Evolutionary conservation across 2,797 vertebrate genomes (phyloP).

Genomic region (Loriculus beryllinus): DNA sequence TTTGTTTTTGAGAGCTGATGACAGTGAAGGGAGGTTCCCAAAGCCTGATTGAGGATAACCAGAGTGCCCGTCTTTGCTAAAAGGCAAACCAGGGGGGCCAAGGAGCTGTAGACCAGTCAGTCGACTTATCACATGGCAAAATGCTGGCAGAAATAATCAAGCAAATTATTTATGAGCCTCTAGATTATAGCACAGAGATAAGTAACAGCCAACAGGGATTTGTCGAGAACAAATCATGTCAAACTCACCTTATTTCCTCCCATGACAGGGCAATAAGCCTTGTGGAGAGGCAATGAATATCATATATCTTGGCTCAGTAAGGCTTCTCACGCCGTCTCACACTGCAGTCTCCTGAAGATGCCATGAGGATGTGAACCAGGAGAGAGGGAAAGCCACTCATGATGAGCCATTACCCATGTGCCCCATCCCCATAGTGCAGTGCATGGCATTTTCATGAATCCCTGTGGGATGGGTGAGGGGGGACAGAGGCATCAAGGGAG

Average conservation of each 20-base stretch:
- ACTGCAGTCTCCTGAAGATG: not conserved
- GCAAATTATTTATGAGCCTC: slow-evolving; percentile 60
- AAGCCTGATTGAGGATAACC: not conserved
- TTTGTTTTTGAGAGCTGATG: not conserved
- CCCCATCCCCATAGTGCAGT: not conserved
- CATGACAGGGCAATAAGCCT: slow-evolving; percentile 61
- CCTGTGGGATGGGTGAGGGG: not conserved
- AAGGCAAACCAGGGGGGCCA: not conserved
- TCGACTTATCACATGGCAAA: slow-evolving; percentile 13
- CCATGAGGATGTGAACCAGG: fast-evolving
- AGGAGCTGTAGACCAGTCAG: not conserved
- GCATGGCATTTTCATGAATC: not conserved
- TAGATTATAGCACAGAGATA: slow-evolving; percentile 39
- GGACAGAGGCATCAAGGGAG: not conserved
- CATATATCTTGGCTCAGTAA: slow-evolving; percentile 15
- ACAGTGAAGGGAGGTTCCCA: not conserved
- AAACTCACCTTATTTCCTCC: slow-evolving; percentile 60
- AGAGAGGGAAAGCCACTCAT: not conserved
- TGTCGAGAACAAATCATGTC: slow-evolving; percentile 64
- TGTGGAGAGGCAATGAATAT: slow-evolving; percentile 53
- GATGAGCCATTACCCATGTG: fast-evolving
- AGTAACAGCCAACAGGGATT: slow-evolving; percentile 64
- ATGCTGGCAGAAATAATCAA: slow-evolving; percentile 47
- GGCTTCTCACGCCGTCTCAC: not conserved
- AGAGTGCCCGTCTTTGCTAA: not conserved